Evolutionary conservation across 2,888 invertebrate genomes (phyloP).

Genomic region (Lepidocyrtoides sp.): DNA sequence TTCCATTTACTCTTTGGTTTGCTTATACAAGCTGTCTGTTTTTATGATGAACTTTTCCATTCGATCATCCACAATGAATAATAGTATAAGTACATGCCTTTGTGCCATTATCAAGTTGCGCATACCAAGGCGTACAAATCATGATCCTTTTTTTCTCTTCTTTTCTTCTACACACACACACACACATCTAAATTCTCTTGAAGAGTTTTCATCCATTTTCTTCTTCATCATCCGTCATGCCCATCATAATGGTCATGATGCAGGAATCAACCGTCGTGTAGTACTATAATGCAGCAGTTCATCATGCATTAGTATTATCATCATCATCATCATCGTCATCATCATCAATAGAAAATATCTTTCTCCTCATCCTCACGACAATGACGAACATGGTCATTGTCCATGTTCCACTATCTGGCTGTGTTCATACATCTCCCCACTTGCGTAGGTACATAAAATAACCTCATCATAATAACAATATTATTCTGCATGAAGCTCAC

Average conservation of each 20-base stretch:
- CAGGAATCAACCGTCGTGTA: slow-evolving; percentile 30
- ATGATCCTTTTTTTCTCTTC: not conserved
- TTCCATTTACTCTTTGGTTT: not conserved
- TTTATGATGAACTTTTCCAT: slow-evolving; percentile 19
- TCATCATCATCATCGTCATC: slow-evolving; percentile 13
- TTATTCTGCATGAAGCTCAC: slow-evolving; percentile 6
- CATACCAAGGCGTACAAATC: slow-evolving; percentile 69
- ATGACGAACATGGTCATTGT: slow-evolving; percentile 68
- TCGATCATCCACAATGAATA: not conserved
- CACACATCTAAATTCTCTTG: not conserved
- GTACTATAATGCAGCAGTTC: slow-evolving; percentile 28
- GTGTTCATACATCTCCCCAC: not conserved
- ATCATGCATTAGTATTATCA: slow-evolving; percentile 35
- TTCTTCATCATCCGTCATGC: slow-evolving; percentile 31
- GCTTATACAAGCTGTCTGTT: not conserved
- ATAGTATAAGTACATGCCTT: not conserved
- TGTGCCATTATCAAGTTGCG: slow-evolving; percentile 39
- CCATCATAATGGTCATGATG: slow-evolving; percentile 33
- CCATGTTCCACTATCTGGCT: slow-evolving; percentile 46
- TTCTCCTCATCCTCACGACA: slow-evolving; percentile 56
- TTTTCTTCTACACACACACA: not conserved
- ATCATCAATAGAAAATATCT: slow-evolving; percentile 46
- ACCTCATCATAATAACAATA: not conserved
- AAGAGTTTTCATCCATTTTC: slow-evolving; percentile 63
- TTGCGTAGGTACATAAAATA: not conserved